Conservation (phyloP, 2,113 vertebrate genomes). For the Centropristis striata region DNA sequence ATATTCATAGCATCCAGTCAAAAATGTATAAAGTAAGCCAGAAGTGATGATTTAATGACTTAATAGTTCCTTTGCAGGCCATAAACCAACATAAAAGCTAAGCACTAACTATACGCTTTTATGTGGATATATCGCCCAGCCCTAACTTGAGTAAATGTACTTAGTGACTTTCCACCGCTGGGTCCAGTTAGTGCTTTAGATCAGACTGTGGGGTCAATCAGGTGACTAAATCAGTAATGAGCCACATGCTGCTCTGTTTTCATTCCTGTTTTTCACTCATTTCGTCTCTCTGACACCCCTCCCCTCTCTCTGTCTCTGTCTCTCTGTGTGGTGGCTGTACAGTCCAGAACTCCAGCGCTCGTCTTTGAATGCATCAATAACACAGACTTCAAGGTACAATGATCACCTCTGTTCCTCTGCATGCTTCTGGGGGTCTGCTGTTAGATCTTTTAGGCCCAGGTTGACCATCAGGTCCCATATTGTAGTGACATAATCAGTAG, state of each 20-base stretch:
- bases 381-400: conserved; percentile 98
- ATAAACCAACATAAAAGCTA: no score
- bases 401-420: conserved; percentile 7
- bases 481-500: neutral
- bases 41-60: no score
- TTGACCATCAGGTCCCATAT: neutral
- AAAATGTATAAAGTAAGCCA: no score
- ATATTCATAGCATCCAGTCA: no score
- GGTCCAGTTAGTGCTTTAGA: neutral
- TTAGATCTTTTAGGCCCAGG: neutral
- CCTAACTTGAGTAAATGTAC: no score
- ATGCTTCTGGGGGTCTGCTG: neutral
- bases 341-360: conserved; percentile 98
- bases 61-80: no score
- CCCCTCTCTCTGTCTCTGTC: neutral
- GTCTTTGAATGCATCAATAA: conserved; percentile 99
- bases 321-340: conserved; percentile 33
- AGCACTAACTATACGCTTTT: no score
- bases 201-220: neutral
- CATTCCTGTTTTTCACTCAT: neutral
- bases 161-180: no score
- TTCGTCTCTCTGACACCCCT: neutral
- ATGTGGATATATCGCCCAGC: no score
- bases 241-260: neutral
- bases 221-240: conserved; percentile 16